Evolutionary conservation across 1,140 invertebrate genomes (phyloP), one percentile per base, ranked within the genome.

Genomic region (Drosophila pectinifera): DNA sequence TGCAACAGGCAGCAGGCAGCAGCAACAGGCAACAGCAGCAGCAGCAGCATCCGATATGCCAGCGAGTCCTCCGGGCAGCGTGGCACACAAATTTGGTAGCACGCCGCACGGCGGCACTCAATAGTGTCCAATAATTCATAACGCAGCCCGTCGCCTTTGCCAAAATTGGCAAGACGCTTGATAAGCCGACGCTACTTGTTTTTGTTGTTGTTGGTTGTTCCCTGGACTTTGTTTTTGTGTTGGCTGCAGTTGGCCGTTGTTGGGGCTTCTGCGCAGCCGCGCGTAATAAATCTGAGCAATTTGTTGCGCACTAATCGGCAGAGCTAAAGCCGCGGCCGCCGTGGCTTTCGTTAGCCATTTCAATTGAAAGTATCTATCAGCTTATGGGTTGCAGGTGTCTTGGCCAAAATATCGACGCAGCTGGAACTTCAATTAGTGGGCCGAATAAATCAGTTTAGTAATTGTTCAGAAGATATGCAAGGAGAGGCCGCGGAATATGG

Each of bases 51-150:
- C 73, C 59, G 70, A 75, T 75, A 75, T 65, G 72, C 73, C 61
- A 56, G 78, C 49, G 58, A 63, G 67, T 86, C 83, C 83, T 86
- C 83, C 75, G 59, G 83, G 79, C 79, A 80, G 76, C 80, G 82
- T 73, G 76, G 80, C 65, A 79, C 80, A 88, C 83, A 88, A 88
- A 88, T 88, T 88, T 88, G 83, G 83, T 88, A 88, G 83, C 83
- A 80, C 75, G 80, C 75, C 75, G 79, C 78, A 80, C 80, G 83
- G 76, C 84, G 76, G 84, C 84, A 88, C 75, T 88, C 83, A 88
- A 88, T 89, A 88, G 83, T 86, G 83, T 88, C 83, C 80, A 88
- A 88, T 88, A 88, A 88, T 88, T 88, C 83, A 88, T 88, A 88
- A 88, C 84, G 78, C 69, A 69, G 56, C 77, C 77, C 69, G 77